Base-by-base conservation (phyloP, 2,113 vertebrate species). In the Ochotona curzoniae region DNA sequence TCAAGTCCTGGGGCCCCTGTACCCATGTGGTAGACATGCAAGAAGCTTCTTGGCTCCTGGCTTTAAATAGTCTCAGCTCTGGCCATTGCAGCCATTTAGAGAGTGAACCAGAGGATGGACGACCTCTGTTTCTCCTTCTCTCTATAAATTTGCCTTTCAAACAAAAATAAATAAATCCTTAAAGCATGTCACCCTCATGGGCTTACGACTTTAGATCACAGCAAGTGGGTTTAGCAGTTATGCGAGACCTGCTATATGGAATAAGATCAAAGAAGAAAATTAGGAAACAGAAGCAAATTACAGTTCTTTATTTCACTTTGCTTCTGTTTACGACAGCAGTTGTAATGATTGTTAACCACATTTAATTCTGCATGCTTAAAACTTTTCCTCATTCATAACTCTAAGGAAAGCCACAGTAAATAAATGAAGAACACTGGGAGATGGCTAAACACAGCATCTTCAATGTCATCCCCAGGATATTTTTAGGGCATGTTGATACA, bases 191-290 rank as follows among this genome's bases (percentile, higher is more conserved):
- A 57, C 23, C 32, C 17, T 28, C 26, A 44, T 2, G 11, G 57
- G 44, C 66, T 93, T 3, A 0, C 64, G 75, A 57, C 70, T 93
- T 32, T 69, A 54, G 30, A 25, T 23, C 26, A 2, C 60, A 78
- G 69, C 64, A 70, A n/a, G 75, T 82, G 28, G 49, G 47, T 85
- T 85, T 51, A 83, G 7, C 82, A 87, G 78, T 89, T 76, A 66
- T 0, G 8, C 26, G 47, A 92, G 69, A 28, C 17, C 35, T 49
- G 35, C 83, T n/a, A 0, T 80, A 12, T 54, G 47, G 63, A 44
- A 47, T 20, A 69, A 51, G 69, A n/a, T 30, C 20, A 64, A 83
- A 51, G 75, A 88, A 81, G 66, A 71, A 79, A 57, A 81, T 47
- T 26, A 21, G 54, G 86, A 92, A 66, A 54, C 83, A 8, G 7